Evolutionary conservation across 2,113 vertebrate genomes (phyloP).

Genomic region (Phaethon lepturus): DNA sequence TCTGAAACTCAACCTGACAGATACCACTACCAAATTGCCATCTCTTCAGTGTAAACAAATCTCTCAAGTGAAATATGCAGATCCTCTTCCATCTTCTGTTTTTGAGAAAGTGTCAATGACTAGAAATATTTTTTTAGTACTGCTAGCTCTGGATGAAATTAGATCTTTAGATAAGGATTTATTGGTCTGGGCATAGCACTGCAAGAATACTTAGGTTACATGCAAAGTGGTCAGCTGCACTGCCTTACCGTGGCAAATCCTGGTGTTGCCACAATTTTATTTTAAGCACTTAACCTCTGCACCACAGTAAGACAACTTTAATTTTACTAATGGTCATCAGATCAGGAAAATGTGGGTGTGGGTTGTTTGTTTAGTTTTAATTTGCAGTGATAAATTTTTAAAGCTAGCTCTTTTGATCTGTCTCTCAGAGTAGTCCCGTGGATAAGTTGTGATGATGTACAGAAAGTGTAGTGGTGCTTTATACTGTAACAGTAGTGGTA

Average conservation of each 20-base stretch:
- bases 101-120: neutral
- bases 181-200: neutral
- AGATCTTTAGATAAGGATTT: neutral
- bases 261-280: neutral
- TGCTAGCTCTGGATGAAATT: neutral
- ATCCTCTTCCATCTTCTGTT: neutral
- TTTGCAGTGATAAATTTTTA: neutral
- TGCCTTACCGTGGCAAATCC: neutral
- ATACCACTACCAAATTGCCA: neutral
- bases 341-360: neutral
- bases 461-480: neutral
- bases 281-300: neutral
- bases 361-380: neutral
- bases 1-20: neutral
- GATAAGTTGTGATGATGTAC: neutral
- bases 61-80: neutral
- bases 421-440: fast-evolving
- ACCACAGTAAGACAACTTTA: neutral
- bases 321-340: neutral
- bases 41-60: neutral
- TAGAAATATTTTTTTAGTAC: neutral
- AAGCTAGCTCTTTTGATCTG: neutral
- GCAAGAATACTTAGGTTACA: neutral
- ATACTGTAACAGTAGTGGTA: neutral
- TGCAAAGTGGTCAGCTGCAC: neutral